phyloP scores from a whole-genome alignment of 2,888 invertebrate genomes.

The Pammene fasciana region DNA sequence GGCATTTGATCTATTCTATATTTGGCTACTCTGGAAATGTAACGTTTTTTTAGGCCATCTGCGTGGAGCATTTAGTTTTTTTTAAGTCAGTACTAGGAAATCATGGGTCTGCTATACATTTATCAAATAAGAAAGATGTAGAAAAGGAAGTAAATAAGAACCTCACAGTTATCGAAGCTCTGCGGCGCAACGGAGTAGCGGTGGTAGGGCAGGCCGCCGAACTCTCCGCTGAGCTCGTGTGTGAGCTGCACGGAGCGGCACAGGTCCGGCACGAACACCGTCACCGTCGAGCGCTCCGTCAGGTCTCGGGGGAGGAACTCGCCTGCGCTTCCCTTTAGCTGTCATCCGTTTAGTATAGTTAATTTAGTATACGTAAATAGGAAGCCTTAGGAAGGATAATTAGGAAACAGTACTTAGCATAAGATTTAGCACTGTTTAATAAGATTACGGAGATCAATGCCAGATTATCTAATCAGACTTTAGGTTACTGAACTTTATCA shows the following conservation, averaged over 20 bases:
- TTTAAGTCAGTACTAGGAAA: background rate
- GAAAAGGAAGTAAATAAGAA: background rate
- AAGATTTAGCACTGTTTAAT: too few relatives aligned
- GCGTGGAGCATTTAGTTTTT: too few relatives aligned
- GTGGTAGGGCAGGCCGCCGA: constrained; percentile 85
- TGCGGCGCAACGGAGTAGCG: constrained; percentile 86
- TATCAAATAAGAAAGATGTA: background rate
- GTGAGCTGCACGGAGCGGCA: constrained; percentile 87
- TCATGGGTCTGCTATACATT: background rate
- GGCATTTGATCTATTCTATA: too few relatives aligned
- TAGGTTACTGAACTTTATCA: too few relatives aligned
- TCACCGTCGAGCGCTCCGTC: constrained; percentile 71
- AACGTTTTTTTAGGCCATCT: too few relatives aligned
- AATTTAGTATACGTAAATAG: too few relatives aligned
- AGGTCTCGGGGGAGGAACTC: constrained; percentile 90
- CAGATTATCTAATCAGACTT: too few relatives aligned
- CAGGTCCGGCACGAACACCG: constrained; percentile 88
- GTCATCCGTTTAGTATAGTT: constrained; percentile 30
- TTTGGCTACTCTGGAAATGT: too few relatives aligned
- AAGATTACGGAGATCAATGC: too few relatives aligned
- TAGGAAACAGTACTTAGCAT: background rate
- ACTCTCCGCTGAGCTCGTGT: constrained; percentile 81
- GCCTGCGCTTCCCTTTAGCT: constrained; percentile 89
- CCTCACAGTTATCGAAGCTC: constrained; percentile 87
- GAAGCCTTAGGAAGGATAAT: too few relatives aligned